phyloP scores from a whole-genome alignment of 2,113 vertebrate genomes.

The Engraulis encrasicolus region DNA sequence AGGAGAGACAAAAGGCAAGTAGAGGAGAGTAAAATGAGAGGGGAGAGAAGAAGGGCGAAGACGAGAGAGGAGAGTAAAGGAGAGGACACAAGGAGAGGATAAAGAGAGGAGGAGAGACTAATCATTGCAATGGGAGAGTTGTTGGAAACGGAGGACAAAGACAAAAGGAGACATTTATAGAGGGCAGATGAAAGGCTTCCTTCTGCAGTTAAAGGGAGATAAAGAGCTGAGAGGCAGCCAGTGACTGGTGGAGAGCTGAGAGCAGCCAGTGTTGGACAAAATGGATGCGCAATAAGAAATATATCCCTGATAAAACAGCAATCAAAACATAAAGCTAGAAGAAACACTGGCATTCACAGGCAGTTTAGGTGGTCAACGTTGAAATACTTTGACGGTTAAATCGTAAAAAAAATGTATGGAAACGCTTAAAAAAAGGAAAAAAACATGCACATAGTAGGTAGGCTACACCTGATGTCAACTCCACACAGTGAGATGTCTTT shows the following conservation, averaged over 20 bases:
- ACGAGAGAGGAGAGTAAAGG: not conserved
- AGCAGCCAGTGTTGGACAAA: not conserved
- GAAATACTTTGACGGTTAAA: not conserved
- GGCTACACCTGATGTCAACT: not conserved
- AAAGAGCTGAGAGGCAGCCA: not conserved
- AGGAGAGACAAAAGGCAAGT: not conserved
- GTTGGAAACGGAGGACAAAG: not conserved
- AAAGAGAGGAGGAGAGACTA: not conserved
- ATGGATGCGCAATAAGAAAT: not conserved
- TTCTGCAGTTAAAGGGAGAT: not conserved
- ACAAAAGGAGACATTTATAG: conserved; percentile 9
- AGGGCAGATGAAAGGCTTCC: not conserved
- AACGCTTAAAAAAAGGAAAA: no score
- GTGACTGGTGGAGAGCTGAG: not conserved
- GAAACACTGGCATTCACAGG: not conserved
- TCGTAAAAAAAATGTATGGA: not conserved
- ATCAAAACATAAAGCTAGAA: not conserved
- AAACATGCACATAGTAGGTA: no score
- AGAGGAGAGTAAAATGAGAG: not conserved
- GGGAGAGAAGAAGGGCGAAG: no score
- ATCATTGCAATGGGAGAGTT: not conserved
- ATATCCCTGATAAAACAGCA: not conserved
- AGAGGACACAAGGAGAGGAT: not conserved
- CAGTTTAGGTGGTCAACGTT: not conserved
- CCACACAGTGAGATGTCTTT: not conserved